Evolutionary conservation across 2,888 invertebrate species (phyloP).

Genomic region (Microchrysa polita): DNA sequence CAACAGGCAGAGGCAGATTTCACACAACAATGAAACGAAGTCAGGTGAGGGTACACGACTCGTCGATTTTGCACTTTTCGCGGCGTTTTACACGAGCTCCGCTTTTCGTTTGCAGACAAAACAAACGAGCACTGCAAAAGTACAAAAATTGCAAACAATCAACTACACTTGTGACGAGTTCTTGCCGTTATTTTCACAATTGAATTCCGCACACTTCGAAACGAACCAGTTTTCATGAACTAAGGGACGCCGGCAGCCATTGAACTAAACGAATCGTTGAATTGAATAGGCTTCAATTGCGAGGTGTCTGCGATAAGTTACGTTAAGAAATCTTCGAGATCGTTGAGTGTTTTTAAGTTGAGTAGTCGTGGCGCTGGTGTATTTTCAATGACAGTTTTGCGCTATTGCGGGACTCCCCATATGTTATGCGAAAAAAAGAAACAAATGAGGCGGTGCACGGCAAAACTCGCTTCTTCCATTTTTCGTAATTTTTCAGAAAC

Average conservation of each 20-base stretch:
- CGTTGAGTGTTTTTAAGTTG: no score
- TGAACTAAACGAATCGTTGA: slow-evolving; percentile 1
- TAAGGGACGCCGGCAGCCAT: slow-evolving; percentile 31
- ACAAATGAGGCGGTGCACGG: no score
- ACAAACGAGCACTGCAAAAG: neutral
- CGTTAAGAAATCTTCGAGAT: no score
- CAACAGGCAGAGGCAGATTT: neutral
- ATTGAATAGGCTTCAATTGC: neutral
- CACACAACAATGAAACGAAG: neutral
- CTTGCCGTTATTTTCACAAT: slow-evolving; percentile 1
- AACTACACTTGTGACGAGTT: neutral
- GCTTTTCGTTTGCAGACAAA: neutral
- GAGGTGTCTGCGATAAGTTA: neutral
- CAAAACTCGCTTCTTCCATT: no score
- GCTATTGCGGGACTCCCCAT: no score
- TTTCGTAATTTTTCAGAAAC: no score
- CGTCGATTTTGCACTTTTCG: neutral
- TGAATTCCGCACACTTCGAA: neutral
- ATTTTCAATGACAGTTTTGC: no score
- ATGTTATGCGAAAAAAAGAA: no score
- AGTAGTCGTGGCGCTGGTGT: no score
- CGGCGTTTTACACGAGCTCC: no score
- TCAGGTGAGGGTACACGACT: neutral
- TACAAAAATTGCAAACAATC: neutral
- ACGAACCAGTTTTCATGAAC: neutral